These are phyloP conservation scores for Lordiphosa andalusiaca DNA, from an alignment of 2,888 invertebrate genomes.

Conservation along the genomic window DNA sequence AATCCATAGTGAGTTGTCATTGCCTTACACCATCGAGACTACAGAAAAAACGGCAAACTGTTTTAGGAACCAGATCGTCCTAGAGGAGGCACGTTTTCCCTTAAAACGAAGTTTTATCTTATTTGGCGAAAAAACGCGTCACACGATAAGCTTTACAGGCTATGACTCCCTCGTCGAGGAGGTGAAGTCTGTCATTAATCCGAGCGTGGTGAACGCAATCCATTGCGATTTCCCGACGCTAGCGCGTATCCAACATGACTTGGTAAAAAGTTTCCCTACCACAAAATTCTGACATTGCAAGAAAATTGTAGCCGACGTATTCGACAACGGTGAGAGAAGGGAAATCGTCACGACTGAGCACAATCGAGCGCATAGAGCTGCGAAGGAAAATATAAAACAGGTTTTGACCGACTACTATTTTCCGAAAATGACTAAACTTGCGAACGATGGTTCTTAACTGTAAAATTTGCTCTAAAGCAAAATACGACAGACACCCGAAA, in stretches of 20 bases:
- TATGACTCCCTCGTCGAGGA: not conserved
- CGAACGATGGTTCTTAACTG: constrained; percentile 18
- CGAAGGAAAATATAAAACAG: constrained; percentile 28
- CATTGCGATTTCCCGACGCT: not conserved
- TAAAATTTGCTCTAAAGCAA: constrained; percentile 6
- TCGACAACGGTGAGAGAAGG: not conserved
- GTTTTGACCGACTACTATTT: constrained; percentile 32
- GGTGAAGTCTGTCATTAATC: not conserved
- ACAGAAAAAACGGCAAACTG: too few relatives aligned
- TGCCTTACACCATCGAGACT: too few relatives aligned
- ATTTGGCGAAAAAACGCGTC: too few relatives aligned
- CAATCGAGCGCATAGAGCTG: constrained; percentile 26
- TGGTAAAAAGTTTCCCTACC: not conserved
- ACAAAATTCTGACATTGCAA: constrained; percentile 17
- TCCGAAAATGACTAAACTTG: constrained; percentile 23
- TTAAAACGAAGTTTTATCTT: too few relatives aligned
- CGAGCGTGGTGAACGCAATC: constrained; percentile 11
- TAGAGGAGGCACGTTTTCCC: too few relatives aligned
- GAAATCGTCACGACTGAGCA: constrained; percentile 2
- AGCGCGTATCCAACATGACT: too few relatives aligned
- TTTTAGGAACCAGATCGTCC: too few relatives aligned
- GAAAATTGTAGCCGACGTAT: constrained; percentile 5
- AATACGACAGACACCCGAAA: constrained; percentile 6
- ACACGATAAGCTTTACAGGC: not conserved
- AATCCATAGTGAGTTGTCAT: too few relatives aligned